Evolutionary conservation across 1,140 invertebrate species (phyloP).

Genomic region (Trachymyrmex septentrionalis): DNA sequence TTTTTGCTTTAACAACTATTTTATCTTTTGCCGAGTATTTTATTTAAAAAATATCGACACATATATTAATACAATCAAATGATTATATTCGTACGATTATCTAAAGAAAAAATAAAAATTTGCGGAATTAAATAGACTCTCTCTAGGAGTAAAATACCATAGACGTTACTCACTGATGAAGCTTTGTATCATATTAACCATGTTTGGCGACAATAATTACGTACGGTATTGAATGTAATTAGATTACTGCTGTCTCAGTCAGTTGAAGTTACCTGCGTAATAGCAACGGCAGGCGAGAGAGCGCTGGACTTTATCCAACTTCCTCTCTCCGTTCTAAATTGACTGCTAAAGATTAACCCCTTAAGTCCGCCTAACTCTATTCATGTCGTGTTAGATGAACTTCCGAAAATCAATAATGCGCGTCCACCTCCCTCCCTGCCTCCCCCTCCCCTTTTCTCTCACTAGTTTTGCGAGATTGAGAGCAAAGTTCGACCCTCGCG

Average conservation of each 20-base stretch:
- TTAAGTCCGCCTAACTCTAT: slow-evolving; percentile 65
- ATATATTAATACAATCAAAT: not conserved
- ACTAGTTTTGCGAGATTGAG: slow-evolving; percentile 56
- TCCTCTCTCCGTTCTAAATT: slow-evolving; percentile 62
- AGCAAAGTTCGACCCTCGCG: slow-evolving; percentile 43
- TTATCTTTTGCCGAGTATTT: not conserved
- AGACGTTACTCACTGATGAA: slow-evolving; percentile 24
- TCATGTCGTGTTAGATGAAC: slow-evolving; percentile 60
- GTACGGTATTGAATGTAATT: slow-evolving; percentile 69
- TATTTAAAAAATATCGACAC: not conserved
- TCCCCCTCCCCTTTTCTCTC: not conserved
- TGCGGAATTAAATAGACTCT: too few relatives aligned
- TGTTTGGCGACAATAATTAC: slow-evolving; percentile 60
- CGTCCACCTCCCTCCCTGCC: not conserved
- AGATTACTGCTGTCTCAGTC: slow-evolving; percentile 71
- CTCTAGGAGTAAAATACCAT: not conserved
- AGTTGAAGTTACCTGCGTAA: slow-evolving; percentile 52
- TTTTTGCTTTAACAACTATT: not conserved
- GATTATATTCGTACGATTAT: not conserved
- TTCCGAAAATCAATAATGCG: slow-evolving; percentile 68
- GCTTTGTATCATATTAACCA: slow-evolving; percentile 52
- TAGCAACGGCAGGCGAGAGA: slow-evolving; percentile 37
- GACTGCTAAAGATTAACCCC: slow-evolving; percentile 73
- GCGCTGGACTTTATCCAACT: slow-evolving; percentile 72
- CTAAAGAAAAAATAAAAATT: not conserved